Evolutionary conservation across 2,113 vertebrate species (phyloP).

Genomic region (Noctilio leporinus): DNA sequence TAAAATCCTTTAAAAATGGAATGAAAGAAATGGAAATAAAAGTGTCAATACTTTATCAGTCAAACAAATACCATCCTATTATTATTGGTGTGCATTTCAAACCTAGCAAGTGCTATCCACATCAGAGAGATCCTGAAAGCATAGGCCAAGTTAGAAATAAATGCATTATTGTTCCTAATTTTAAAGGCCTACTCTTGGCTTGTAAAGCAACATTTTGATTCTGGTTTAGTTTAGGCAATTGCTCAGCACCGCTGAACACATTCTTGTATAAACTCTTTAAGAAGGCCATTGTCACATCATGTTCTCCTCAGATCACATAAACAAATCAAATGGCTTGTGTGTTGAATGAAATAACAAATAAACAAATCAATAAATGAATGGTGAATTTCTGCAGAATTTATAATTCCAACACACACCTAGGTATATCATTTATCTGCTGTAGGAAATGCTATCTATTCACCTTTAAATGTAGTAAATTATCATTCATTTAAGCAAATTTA

Average conservation of each 20-base stretch:
- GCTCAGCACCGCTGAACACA: not conserved
- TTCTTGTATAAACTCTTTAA: not conserved
- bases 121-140: not conserved
- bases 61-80: not conserved
- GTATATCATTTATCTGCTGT: not conserved
- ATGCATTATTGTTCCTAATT: not conserved
- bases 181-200: not conserved
- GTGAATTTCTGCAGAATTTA: not conserved
- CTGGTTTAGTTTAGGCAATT: not conserved
- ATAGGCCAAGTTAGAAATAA: not conserved
- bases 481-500: not conserved
- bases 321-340: not conserved
- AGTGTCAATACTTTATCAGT: not conserved
- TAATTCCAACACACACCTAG: not conserved
- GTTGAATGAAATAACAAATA: not conserved
- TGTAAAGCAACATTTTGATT: not conserved
- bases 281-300: not conserved
- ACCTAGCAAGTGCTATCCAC: not conserved
- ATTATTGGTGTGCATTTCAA: not conserved
- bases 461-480: not conserved
- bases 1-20: not conserved
- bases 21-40: not conserved
- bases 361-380: not conserved
- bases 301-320: not conserved
- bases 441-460: not conserved